These are phyloP conservation scores for Melanophora roralis DNA, from an alignment of 2,888 invertebrate genomes.

Conservation along the genomic window DNA sequence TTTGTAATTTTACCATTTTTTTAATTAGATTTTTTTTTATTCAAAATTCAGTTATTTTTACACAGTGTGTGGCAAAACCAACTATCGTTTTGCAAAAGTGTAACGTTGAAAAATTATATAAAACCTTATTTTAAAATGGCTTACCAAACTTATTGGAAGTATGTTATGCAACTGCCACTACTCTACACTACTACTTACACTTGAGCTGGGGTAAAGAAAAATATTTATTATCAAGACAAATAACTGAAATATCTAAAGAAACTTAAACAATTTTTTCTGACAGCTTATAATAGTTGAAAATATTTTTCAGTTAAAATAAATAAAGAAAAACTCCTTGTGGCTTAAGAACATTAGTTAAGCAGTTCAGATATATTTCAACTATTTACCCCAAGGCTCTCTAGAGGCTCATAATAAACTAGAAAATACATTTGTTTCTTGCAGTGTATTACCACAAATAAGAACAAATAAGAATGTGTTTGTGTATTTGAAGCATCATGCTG, in stretches of 20 bases:
- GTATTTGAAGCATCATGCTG: neutral
- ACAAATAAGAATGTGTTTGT: neutral
- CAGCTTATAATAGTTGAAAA: conserved; percentile 22
- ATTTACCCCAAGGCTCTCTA: conserved; percentile 36
- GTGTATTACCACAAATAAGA: neutral
- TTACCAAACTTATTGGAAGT: too few relatives aligned
- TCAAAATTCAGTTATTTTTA: too few relatives aligned
- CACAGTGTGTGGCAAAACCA: too few relatives aligned
- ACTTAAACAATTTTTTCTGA: conserved; percentile 24
- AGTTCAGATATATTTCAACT: neutral
- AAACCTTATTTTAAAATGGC: too few relatives aligned
- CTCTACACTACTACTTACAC: neutral
- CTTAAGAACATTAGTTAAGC: conserved; percentile 31
- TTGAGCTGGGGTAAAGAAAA: neutral
- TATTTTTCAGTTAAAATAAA: neutral
- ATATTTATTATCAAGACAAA: neutral
- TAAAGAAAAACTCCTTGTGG: conserved; percentile 23
- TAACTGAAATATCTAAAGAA: neutral
- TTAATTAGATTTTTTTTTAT: too few relatives aligned
- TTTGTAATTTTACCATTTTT: too few relatives aligned
- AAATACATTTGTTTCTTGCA: neutral
- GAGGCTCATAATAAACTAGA: conserved; percentile 25
- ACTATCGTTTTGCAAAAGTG: too few relatives aligned
- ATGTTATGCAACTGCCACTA: too few relatives aligned
- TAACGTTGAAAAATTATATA: too few relatives aligned